Evolutionary conservation across 2,113 vertebrate species (phyloP).

Genomic region (Gymnorhina tibicen): DNA sequence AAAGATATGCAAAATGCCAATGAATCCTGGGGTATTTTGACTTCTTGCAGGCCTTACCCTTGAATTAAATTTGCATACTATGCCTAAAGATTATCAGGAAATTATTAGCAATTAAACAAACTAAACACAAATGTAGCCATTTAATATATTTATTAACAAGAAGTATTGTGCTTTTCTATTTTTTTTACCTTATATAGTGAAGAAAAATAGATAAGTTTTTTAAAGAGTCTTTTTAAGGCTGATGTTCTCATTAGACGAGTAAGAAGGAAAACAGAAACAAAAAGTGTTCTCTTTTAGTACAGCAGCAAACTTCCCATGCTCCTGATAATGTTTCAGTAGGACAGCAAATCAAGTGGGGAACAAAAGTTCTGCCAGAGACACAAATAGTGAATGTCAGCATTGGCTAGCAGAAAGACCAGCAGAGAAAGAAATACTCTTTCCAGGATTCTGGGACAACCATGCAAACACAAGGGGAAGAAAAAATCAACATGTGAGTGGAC

Average conservation of each 20-base stretch:
- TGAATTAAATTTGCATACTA: neutral
- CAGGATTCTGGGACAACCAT: neutral
- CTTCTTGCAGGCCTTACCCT: neutral
- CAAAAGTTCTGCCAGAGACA: neutral
- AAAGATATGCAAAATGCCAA: neutral
- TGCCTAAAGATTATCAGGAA: neutral
- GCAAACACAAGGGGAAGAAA: neutral
- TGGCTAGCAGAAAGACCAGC: neutral
- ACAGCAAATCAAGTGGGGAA: neutral
- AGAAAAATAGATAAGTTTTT: neutral
- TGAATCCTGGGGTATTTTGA: neutral
- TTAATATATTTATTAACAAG: neutral
- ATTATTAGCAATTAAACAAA: neutral
- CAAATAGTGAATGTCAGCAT: neutral
- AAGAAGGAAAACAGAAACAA: neutral
- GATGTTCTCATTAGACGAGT: neutral
- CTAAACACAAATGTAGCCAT: neutral
- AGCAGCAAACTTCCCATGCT: neutral
- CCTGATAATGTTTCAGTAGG: neutral
- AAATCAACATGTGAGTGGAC: neutral
- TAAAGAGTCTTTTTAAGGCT: neutral
- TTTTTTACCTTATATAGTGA: neutral
- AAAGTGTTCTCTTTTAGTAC: neutral
- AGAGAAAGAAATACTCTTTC: neutral
- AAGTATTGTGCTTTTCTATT: neutral